Evolutionary conservation across 2,888 invertebrate species (phyloP), one percentile per base, ranked within the genome.

Genomic region (Villa cingulata): DNA sequence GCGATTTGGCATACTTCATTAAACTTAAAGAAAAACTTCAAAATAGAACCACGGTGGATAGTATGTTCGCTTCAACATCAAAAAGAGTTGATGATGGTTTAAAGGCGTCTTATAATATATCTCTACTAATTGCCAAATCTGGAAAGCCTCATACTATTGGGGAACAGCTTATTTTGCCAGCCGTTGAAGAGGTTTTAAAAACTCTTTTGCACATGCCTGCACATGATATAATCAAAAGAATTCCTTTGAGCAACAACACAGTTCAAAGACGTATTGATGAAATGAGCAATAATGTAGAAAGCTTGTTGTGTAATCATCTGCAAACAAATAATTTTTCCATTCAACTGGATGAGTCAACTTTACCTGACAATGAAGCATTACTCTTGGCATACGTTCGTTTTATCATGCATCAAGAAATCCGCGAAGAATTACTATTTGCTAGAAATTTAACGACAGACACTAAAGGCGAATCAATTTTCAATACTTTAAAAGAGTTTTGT

Each of bases 341-440:
- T 40, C 61, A 66, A 53, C 59, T 65, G 54, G 62, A 63, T 55
- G 60, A 65, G 55, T 60, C 61, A 53, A 62, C 60, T 53, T 60
- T 59, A 58, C 57, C 58, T 46, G 55, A 51, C 48, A 59, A 61
- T 59, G 58, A 56, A 60, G 57, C 57, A 55, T 56, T 61, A 53
- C 51, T 59, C 51, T 58, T 62, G 53, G 56, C 59, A 56, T 61
- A 62, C 56, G 59, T 64, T 50, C 54, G 57, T 51, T 62, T 59
- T 58, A 37, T 48, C 41, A 48, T 36, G 41, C 29, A 41, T 14
- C 19, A 43, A 48, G 27, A 48, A 44, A 43, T 37, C 19, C 14
- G 12, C 15, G 17, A 40, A 40, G 40, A 49, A 29, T 39, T 46
- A 19, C 23, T 45, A 38, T 46, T 49, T 23, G 45, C 23, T 20